Base-by-base conservation (phyloP, 2,888 invertebrate species). In the Drosophila siamana region DNA sequence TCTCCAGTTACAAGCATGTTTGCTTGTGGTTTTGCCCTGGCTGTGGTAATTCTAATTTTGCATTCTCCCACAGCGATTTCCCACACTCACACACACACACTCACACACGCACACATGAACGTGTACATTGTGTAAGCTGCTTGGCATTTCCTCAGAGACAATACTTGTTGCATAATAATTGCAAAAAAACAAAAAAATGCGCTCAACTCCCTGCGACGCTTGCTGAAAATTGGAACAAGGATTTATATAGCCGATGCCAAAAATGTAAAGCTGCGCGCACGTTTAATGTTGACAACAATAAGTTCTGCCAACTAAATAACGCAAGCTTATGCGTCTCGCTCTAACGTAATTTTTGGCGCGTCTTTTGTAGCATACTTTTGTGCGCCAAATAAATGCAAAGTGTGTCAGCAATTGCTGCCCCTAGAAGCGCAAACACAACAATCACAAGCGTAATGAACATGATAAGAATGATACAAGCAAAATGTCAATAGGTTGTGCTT, bases 121-220 rank as follows among this genome's bases (percentile, higher is more conserved):
- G 6, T 24, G n/a, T 48, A 51, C 40, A 19, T 40, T 30, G 13
- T 61, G 46, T 44, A 52, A 54, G 47, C 64, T 26, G 50, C 65
- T 48, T 47, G 61, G 56, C 56, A 61, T 60, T 76, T 57, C 55
- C 57, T 46, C n/a, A 67, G 70, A 74, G 70, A 74, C 63, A 72
- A 66, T 62, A 85, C 81, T 81, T 87, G 88, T 81, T 87, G 88
- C 79, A 85, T 85, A 87, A 71, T 69, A 86, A 83, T 64, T 68
- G 33, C 26, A 26, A 7, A 26, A 26, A 24, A 26, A 26, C 0
- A 26, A 6, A 26, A 6, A 6, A 26, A 26, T 7, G 26, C 26
- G 26, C 26, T 5, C 1, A 26, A 50, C 33, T 26, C 3, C n/a
- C 41, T 22, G 33, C 15, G 50, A 40, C 33, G 52, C 33, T 33